These are phyloP conservation scores for Chloroclysta siterata DNA, from an alignment of 2,888 invertebrate species.

Conservation along the genomic window DNA sequence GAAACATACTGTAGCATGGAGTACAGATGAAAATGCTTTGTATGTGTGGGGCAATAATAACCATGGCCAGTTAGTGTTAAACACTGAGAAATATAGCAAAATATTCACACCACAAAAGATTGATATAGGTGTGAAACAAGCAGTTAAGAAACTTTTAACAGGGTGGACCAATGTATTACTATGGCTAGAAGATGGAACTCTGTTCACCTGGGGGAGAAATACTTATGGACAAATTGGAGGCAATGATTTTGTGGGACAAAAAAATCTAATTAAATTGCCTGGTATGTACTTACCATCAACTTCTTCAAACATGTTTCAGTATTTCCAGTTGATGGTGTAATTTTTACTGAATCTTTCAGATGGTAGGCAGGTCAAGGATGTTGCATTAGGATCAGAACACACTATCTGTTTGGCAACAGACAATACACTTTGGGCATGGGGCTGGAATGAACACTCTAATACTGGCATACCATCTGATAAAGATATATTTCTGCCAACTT, in stretches of 20 bases:
- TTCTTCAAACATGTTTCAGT: neutral
- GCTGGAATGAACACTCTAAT: constrained; percentile 96
- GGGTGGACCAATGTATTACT: constrained; percentile 93
- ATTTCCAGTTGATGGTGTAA: neutral
- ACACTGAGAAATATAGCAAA: constrained; percentile 78
- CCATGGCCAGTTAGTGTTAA: constrained; percentile 90
- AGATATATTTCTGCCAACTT: constrained; percentile 61
- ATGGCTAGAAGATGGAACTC: constrained; percentile 85
- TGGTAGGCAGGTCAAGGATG: constrained; percentile 78
- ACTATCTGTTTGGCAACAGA: constrained; percentile 88
- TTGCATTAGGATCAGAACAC: constrained; percentile 92
- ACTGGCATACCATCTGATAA: constrained; percentile 86
- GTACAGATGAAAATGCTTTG: constrained; percentile 81
- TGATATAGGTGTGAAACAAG: constrained; percentile 82
- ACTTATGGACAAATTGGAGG: constrained; percentile 91
- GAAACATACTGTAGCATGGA: constrained; percentile 89
- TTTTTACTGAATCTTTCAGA: constrained; percentile 57
- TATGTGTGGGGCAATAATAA: constrained; percentile 94
- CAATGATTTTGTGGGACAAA: constrained; percentile 59
- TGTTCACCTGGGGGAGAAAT: constrained; percentile 93
- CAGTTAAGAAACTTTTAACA: constrained; percentile 84
- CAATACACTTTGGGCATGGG: constrained; percentile 90
- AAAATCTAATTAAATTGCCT: constrained; percentile 65
- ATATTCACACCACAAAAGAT: constrained; percentile 83
- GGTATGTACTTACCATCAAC: constrained; percentile 50